Conservation (phyloP, 1,140 invertebrate species). For the Drosophila tani region DNA sequence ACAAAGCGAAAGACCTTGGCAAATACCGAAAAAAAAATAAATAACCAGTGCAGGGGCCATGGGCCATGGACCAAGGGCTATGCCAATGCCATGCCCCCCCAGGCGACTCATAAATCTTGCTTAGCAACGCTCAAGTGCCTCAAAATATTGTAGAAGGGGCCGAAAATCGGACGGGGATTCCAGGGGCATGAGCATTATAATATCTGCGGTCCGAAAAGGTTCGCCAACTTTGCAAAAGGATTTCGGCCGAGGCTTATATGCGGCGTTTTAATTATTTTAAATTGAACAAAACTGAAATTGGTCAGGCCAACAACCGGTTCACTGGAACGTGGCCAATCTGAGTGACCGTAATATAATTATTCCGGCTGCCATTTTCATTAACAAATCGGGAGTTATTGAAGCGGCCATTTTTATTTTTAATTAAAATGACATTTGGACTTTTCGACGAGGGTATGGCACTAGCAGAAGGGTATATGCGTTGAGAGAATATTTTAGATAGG, state of each 20-base stretch:
- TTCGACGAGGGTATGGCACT: background rate
- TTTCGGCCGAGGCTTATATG: constrained; percentile 55
- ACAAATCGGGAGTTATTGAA: constrained; percentile 29
- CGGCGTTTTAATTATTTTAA: constrained; percentile 76
- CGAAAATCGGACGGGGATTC: constrained; percentile 12
- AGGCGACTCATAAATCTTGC: constrained; percentile 76
- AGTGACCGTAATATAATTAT: constrained; percentile 41
- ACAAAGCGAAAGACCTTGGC: constrained; percentile 67
- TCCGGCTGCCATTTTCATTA: constrained; percentile 33
- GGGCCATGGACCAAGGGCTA: constrained; percentile 17
- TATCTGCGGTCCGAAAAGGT: constrained; percentile 64
- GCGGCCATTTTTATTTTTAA: constrained; percentile 46
- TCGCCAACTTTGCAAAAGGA: constrained; percentile 29
- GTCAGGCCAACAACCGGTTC: constrained; percentile 9
- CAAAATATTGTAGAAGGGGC: constrained; percentile 36
- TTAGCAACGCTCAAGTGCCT: constrained; percentile 66
- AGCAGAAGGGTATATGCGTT: background rate
- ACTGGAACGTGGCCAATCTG: constrained; percentile 39
- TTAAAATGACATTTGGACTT: constrained; percentile 41
- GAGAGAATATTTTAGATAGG: background rate
- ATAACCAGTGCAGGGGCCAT: constrained; percentile 44
- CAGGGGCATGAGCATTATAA: constrained; percentile 40
- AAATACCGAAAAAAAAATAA: constrained; percentile 45
- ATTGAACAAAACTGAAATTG: constrained; percentile 45
- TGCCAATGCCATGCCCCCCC: constrained; percentile 56